phyloP scores from a whole-genome alignment of 2,113 vertebrate genomes.

The Callionymus lyra region DNA sequence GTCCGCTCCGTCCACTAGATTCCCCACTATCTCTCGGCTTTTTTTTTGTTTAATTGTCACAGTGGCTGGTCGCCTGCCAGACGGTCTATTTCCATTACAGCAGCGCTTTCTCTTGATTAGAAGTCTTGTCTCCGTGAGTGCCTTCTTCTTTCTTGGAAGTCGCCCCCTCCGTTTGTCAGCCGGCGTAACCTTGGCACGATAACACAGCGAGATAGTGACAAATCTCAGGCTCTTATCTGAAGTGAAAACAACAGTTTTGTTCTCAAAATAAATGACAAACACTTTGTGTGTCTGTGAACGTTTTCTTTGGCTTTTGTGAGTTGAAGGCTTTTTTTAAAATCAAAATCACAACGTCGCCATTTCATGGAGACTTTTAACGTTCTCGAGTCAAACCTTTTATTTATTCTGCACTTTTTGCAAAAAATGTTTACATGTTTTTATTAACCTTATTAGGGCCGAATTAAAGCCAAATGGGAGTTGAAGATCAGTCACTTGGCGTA shows the following conservation, averaged over 20 bases:
- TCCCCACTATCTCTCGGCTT: constrained; percentile 13
- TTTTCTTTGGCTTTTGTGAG: too few species aligned
- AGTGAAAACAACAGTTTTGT: constrained; percentile 5
- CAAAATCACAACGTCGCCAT: too few species aligned
- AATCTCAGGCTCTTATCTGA: constrained; percentile 9
- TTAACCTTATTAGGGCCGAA: too few species aligned
- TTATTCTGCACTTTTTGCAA: too few species aligned
- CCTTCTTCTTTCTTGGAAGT: constrained; percentile 27
- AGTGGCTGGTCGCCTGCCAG: constrained; percentile 18
- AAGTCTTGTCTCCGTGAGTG: constrained; percentile 36
- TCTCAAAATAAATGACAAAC: too few species aligned
- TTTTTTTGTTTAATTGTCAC: constrained; percentile 2
- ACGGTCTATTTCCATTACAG: constrained; percentile 7
- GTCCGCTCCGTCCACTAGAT: constrained; percentile 1
- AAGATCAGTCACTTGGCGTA: too few species aligned
- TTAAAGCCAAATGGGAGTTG: too few species aligned
- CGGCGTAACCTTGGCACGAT: constrained; percentile 39
- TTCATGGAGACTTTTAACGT: too few species aligned
- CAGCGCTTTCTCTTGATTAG: constrained; percentile 37
- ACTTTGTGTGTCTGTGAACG: too few species aligned
- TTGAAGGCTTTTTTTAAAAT: too few species aligned
- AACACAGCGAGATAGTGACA: constrained; percentile 10
- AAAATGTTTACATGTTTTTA: too few species aligned
- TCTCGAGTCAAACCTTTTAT: too few species aligned
- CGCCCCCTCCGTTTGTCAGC: constrained; percentile 6